Base-by-base conservation (phyloP, 2,797 vertebrate genomes). In the Petrocephalus sullivani region DNA sequence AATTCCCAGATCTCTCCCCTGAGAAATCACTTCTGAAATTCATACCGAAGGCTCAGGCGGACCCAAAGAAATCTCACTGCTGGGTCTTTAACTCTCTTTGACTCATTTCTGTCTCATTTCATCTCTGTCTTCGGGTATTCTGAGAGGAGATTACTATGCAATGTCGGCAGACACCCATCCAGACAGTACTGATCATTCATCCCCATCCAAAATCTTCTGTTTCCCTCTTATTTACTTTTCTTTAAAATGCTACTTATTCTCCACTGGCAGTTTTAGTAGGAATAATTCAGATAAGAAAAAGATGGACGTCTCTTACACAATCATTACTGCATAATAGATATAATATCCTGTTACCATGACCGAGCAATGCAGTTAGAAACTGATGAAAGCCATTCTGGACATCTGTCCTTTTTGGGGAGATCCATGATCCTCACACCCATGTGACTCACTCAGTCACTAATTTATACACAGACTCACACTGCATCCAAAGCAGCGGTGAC, bases 401-500 rank as follows among this genome's bases (percentile, higher is more conserved):
- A 2, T 75, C 67, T 23, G 16, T 46, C 41, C 37, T 33, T 46
- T 78, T 78, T 46, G 19, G 37, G 33, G 71, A 37, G 19, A 46
- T 16, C 33, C 71, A 78, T 33, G 64, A 67, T n/a, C 37, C 71
- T 46, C 71, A 8, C 33, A 54, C 33, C 14, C n/a, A 14, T 86
- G 46, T 58, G 82, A 84, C 53, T 53, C 49, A 86, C 3, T 41
- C 12, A 54, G 23, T 86, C 56, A 86, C 54, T 86, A 86, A 60
- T 58, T 86, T 37, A 86, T 86, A 14, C 33, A 86, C 56, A 54
- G 81, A 51, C 51, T 84, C 81, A 84, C 49, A 86, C 53, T 37
- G 54, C 56, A 86, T 37, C 28, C 56, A 37, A 86, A 78, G 71
- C 37, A 78, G 41, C 16, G 14, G 71, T 78, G 71, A 41, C 33